Conservation (phyloP, 2,113 vertebrate genomes). For the Aptenodytes forsteri region DNA sequence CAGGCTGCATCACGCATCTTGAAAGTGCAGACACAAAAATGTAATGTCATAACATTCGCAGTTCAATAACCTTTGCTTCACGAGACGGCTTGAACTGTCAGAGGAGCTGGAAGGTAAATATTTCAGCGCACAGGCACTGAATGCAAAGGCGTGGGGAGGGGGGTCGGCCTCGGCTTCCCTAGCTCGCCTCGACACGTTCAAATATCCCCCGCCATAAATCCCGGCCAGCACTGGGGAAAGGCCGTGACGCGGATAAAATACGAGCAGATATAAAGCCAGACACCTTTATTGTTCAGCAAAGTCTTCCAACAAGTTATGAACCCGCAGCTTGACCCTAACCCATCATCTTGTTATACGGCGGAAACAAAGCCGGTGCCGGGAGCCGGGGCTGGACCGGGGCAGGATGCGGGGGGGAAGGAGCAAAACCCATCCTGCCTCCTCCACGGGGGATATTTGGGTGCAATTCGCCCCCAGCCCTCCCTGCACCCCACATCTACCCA, state of each 20-base stretch:
- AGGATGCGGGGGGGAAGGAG: not conserved
- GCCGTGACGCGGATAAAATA: constrained; percentile 62
- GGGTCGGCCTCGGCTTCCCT: not conserved
- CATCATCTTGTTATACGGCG: constrained; percentile 35
- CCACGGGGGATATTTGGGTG: not conserved
- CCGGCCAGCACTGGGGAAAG: constrained; percentile 10
- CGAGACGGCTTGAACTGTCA: constrained; percentile 63
- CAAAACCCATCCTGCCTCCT: not conserved
- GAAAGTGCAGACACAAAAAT: constrained; percentile 68
- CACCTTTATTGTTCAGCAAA: constrained; percentile 71
- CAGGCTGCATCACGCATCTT: constrained; percentile 41
- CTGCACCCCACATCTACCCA: not conserved
- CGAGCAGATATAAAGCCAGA: constrained; percentile 67
- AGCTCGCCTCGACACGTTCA: constrained; percentile 34
- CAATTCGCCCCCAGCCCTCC: not conserved
- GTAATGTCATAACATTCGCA: constrained; percentile 68
- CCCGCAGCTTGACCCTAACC: constrained; percentile 71
- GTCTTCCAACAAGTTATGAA: constrained; percentile 73
- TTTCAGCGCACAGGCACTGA: constrained; percentile 39
- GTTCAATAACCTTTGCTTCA: constrained; percentile 72
- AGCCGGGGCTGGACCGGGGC: not conserved
- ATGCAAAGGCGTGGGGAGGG: not conserved
- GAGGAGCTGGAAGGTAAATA: constrained; percentile 66
- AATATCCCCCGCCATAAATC: constrained; percentile 67
- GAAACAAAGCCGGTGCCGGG: not conserved